A percentile compares a stretch with the other conserved stretches of the same genome.
These are phyloP conservation scores for Erythrocercus mccallii DNA, from an alignment of 2,113 vertebrate genomes.

Conservation along the genomic window DNA sequence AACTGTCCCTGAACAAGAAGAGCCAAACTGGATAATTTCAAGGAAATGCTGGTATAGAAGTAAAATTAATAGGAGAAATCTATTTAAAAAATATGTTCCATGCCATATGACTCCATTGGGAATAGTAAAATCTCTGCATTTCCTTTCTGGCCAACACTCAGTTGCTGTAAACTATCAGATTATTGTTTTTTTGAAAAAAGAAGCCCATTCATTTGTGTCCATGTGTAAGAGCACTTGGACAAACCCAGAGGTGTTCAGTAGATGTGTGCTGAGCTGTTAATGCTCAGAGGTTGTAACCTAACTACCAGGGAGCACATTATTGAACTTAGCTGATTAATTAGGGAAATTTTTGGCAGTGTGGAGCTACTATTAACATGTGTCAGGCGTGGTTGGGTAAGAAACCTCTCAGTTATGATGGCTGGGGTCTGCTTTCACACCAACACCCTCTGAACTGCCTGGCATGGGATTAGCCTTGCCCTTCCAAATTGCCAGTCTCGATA, in stretches of 20 bases:
- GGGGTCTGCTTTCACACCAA: not conserved
- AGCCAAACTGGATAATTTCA: not conserved
- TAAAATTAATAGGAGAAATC: not conserved
- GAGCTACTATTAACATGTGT: not conserved
- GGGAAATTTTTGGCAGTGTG: not conserved
- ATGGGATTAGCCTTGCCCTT: not conserved
- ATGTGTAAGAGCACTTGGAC: not conserved
- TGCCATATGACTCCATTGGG: not conserved
- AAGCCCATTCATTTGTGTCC: not conserved
- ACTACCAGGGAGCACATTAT: not conserved
- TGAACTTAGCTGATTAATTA: not conserved
- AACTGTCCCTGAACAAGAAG: not conserved
- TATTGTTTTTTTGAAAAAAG: not conserved
- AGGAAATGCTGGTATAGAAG: not conserved
- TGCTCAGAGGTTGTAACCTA: not conserved
- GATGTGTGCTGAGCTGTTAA: not conserved
- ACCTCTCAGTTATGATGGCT: not conserved
- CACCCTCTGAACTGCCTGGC: not conserved
- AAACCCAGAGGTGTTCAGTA: not conserved
- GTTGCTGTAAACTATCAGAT: not conserved
- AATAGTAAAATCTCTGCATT: not conserved
- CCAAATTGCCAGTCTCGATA: not conserved
- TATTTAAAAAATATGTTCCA: slow-evolving; percentile 31
- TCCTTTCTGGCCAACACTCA: not conserved
- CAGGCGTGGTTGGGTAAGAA: not conserved